These are phyloP conservation scores for Margaritifera margaritifera DNA, from an alignment of 2,888 invertebrate species.

Conservation along the genomic window DNA sequence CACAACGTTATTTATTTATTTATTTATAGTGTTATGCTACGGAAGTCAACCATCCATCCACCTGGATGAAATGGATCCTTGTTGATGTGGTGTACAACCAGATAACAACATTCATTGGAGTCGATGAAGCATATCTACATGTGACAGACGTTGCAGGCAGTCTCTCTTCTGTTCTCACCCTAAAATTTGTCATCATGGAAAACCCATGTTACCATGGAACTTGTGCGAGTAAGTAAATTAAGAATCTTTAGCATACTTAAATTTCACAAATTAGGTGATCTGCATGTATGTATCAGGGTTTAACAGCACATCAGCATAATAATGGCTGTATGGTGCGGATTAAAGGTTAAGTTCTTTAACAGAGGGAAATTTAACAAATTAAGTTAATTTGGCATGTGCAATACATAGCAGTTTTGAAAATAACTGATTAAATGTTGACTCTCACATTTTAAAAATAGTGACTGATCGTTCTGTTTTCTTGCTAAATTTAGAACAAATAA, in stretches of 20 bases:
- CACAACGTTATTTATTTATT: no score
- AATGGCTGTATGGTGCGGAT: no score
- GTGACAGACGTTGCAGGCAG: slow-evolving; percentile 14
- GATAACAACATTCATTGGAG: slow-evolving; percentile 20
- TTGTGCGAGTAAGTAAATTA: slow-evolving; percentile 21
- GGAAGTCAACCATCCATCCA: background rate
- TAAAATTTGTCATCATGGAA: slow-evolving; percentile 31
- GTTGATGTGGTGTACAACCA: slow-evolving; percentile 22
- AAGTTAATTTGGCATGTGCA: no score
- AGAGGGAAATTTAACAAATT: no score
- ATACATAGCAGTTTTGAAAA: no score
- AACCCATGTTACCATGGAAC: slow-evolving; percentile 34
- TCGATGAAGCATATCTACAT: slow-evolving; percentile 19
- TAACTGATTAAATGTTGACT: no score
- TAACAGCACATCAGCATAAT: no score
- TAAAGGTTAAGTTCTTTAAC: no score
- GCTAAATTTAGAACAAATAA: background rate
- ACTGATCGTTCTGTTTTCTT: no score
- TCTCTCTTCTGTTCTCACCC: slow-evolving; percentile 20
- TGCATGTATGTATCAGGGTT: background rate
- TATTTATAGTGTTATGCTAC: no score
- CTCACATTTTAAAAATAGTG: no score
- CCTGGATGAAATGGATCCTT: slow-evolving; percentile 18
- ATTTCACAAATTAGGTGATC: background rate
- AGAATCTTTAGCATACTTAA: no score